Base-by-base conservation (phyloP, 2,888 invertebrate genomes). In the Onthophagus sagittarius region DNA sequence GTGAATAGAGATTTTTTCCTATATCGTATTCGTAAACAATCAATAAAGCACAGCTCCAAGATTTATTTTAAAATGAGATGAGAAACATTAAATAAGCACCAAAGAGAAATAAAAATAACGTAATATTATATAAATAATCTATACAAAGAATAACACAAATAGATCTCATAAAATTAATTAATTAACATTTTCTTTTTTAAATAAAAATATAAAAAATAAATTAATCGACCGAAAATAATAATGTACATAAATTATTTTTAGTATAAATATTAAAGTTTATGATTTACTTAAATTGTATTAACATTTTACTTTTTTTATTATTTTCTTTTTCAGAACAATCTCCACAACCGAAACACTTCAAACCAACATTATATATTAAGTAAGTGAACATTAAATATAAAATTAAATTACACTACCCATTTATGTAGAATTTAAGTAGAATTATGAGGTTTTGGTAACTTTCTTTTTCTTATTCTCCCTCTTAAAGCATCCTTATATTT, bases 401-500 rank as follows among this genome's bases (percentile, higher is more conserved):
- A 67, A 73, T 71, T 70, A 70, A 73, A 73, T 71, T 74, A 74
- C 69, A 74, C 74, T 74, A 74, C 74, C 71, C 71, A 71, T 74
- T 74, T 74, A 74, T 62, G 62, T 69, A 62, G 39, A 69, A 62
- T 72, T 67, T 63, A 63, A 53, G 33, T 33, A 33, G 33, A 33
- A 7, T 5, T 5, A 33, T 5, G 11, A 9, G 11, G 11, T 53
- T 53, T 74, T 53, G 74, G 74, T 74, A 75, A 72, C 70, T 77
- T 78, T 88, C 86, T 67, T 32, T n/a, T 67, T 15, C n/a, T 9
- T 9, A 32, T 11, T 67, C 31, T 67, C 6, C 11, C 6, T 53
- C 39, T 53, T 4, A 89, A 86, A 90, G 85, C 88, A 90, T 88
- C 84, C 89, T 86, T 85, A 90, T 87, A 82, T 90, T 90, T 84